A percentile compares a stretch with the other conserved stretches of the same genome.
Conservation (phyloP, 2,797 vertebrate species). For the Mus caroli region DNA sequence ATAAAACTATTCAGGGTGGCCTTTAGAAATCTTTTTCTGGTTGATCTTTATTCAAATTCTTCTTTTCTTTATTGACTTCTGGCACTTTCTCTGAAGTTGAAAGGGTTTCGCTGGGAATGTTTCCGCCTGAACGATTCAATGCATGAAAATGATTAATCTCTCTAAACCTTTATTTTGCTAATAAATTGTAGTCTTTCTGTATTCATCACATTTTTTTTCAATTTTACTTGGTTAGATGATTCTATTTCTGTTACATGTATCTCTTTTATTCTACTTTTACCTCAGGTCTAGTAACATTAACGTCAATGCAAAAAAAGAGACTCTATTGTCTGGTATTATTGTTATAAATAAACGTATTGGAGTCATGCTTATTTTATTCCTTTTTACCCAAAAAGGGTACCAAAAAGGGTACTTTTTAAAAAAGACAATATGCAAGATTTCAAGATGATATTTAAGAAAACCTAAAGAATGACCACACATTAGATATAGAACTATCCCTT, state of each 20-base stretch:
- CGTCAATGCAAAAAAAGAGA: neutral
- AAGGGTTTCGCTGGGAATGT: neutral
- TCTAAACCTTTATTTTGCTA: neutral
- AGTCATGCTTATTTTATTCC: neutral
- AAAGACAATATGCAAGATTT: constrained; percentile 8
- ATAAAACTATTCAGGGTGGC: neutral
- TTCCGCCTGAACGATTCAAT: neutral
- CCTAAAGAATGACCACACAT: neutral
- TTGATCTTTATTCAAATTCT: constrained; percentile 28
- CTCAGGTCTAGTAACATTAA: neutral
- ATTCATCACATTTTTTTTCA: neutral
- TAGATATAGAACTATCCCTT: neutral
- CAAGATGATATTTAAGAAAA: neutral
- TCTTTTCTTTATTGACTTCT: constrained; percentile 38
- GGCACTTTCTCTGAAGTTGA: neutral
- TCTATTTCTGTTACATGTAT: neutral
- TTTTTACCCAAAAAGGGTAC: neutral
- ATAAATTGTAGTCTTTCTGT: neutral
- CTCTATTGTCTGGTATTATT: neutral
- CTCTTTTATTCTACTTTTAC: neutral
- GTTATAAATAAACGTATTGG: neutral
- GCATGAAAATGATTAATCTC: neutral
- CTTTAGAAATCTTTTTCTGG: constrained; percentile 33
- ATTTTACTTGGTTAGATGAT: constrained; percentile 40
- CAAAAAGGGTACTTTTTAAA: too few species aligned